phyloP scores from a whole-genome alignment of 2,113 vertebrate genomes.

The Odontesthes bonariensis region DNA sequence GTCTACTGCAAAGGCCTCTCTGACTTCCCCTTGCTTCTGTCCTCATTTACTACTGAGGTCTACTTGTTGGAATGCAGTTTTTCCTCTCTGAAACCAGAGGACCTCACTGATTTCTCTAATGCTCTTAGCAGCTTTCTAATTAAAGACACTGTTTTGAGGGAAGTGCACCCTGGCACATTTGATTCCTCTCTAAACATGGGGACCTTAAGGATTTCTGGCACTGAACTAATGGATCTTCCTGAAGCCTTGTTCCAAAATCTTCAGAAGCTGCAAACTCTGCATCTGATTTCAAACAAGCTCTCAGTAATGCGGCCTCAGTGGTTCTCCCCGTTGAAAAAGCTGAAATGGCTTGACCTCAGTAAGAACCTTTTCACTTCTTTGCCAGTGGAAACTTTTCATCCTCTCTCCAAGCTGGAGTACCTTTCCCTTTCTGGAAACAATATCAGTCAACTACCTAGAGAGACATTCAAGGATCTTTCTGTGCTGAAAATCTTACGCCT shows the following conservation, averaged over 20 bases:
- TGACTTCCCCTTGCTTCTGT: slow-evolving; percentile 69
- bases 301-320: slow-evolving; percentile 63
- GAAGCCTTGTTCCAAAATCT: slow-evolving; percentile 84
- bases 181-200: slow-evolving; percentile 59
- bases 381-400: slow-evolving; percentile 62
- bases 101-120: slow-evolving; percentile 60
- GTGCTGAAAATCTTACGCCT: slow-evolving; percentile 86
- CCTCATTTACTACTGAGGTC: slow-evolving; percentile 44
- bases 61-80: slow-evolving; percentile 60
- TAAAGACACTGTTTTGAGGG: slow-evolving; percentile 52
- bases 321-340: slow-evolving; percentile 54
- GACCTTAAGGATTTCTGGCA: slow-evolving; percentile 52
- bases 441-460: slow-evolving; percentile 77
- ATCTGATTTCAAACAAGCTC: slow-evolving; percentile 85
- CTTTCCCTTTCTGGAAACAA: slow-evolving; percentile 88
- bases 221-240: slow-evolving; percentile 72
- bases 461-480: slow-evolving; percentile 83
- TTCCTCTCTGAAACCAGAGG: slow-evolving; percentile 62
- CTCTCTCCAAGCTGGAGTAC: slow-evolving; percentile 72
- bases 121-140: slow-evolving; percentile 48
- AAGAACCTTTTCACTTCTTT: slow-evolving; percentile 69
- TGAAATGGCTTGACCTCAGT: slow-evolving; percentile 70
- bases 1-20: slow-evolving; percentile 58
- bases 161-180: slow-evolving; percentile 72
- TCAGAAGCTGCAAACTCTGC: slow-evolving; percentile 82